These are phyloP conservation scores for cat (Felis catus) DNA, from an alignment of 2,113 vertebrate species.

Conservation along the genomic window DNA sequence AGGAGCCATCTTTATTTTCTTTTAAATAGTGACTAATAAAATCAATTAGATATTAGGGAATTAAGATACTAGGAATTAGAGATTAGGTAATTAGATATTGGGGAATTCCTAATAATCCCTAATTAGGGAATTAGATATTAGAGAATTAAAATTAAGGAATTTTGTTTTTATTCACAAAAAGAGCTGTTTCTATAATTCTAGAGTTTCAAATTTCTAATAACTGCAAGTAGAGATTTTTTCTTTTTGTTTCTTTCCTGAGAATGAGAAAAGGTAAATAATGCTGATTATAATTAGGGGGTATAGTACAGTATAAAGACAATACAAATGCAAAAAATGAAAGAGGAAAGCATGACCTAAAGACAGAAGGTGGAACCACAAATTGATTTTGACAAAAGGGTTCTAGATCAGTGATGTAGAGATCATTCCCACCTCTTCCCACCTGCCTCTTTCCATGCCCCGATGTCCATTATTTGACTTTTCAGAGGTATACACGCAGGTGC, in stretches of 20 bases:
- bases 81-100: no score
- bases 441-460: rapidly evolving
- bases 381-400: background rate
- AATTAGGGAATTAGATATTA: no score
- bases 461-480: background rate
- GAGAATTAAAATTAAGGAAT: background rate
- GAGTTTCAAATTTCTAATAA: background rate
- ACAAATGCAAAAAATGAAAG: background rate
- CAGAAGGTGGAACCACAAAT: background rate
- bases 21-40: background rate
- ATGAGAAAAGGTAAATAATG: background rate
- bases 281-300: background rate
- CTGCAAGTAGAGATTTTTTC: background rate
- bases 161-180: background rate
- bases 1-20: background rate
- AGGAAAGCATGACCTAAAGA: background rate
- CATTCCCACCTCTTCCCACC: rapidly evolving
- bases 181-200: background rate
- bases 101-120: no score
- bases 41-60: background rate
- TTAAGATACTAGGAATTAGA: no score
- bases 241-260: background rate
- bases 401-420: rapidly evolving
- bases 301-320: background rate
- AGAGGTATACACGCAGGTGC: background rate